Percentiles rank a stretch among this genome's conserved stretches.
phyloP scores from a whole-genome alignment of 2,888 invertebrate genomes.

The Xestobium rufovillosum region DNA sequence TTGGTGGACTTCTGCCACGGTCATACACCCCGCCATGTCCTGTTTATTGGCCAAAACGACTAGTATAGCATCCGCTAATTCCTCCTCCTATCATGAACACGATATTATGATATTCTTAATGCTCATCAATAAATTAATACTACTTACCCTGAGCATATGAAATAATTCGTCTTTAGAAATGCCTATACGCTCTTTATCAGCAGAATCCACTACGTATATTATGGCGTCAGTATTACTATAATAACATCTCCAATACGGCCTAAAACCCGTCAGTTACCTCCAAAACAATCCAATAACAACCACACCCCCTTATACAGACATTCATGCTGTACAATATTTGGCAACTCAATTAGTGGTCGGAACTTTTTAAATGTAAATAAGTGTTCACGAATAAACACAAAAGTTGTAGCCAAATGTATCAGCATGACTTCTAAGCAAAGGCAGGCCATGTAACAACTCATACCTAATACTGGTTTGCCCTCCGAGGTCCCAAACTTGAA shows the following conservation, averaged over 20 bases:
- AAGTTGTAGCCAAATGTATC: too few species aligned
- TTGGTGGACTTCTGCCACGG: conserved; percentile 93
- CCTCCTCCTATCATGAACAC: conserved; percentile 80
- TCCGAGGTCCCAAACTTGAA: conserved; percentile 98
- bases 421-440: too few species aligned
- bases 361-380: too few species aligned
- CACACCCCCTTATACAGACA: too few species aligned
- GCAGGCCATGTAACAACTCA: too few species aligned
- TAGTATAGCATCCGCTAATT: conserved; percentile 88
- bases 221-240: conserved; percentile 99
- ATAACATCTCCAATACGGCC: conserved; percentile 99
- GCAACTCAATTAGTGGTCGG: too few species aligned
- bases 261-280: conserved; percentile 49
- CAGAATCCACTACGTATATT: conserved; percentile 98
- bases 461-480: conserved; percentile 98
- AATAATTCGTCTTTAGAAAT: conserved; percentile 97
- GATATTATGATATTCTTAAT: not conserved
- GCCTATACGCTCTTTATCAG: conserved; percentile 96
- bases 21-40: conserved; percentile 96
- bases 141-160: conserved; percentile 92
- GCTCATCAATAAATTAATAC: conserved; percentile 5
- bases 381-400: too few species aligned
- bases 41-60: conserved; percentile 99
- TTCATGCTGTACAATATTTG: too few species aligned
- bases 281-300: too few species aligned